A percentile compares a stretch with the other conserved stretches of the same genome.
Evolutionary conservation across 1,140 invertebrate species (phyloP).

Genomic region (Littorina saxatilis): DNA sequence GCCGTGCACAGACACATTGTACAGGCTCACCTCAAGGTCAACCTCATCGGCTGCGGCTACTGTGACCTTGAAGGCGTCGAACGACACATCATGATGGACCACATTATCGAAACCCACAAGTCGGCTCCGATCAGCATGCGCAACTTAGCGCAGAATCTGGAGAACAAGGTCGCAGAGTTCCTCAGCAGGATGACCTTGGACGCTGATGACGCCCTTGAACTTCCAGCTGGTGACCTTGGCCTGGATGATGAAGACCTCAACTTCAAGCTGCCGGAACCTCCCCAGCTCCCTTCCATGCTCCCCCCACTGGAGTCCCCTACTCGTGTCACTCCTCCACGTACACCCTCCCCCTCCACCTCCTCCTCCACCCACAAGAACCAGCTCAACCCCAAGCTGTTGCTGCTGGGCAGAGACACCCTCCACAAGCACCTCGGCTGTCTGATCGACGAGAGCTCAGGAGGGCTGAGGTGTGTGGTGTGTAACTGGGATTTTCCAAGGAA

Average conservation of each 20-base stretch:
- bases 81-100: constrained; percentile 49
- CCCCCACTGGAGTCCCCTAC: not conserved
- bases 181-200: constrained; percentile 31
- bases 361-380: constrained; percentile 21
- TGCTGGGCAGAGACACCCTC: constrained; percentile 48
- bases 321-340: not conserved
- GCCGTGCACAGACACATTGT: constrained; percentile 54
- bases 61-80: constrained; percentile 51
- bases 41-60: constrained; percentile 45
- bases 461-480: constrained; percentile 46
- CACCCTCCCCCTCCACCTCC: constrained; percentile 7
- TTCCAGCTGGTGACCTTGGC: not conserved
- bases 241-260: constrained; percentile 26
- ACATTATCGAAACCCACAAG: constrained; percentile 47
- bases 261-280: constrained; percentile 37
- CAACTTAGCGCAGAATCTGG: constrained; percentile 35
- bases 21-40: constrained; percentile 47
- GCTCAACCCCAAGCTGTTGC: constrained; percentile 38
- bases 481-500: constrained; percentile 50
- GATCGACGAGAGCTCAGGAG: constrained; percentile 26
- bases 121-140: constrained; percentile 39
- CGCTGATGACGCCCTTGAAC: constrained; percentile 22
- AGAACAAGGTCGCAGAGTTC: constrained; percentile 42
- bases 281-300: constrained; percentile 13
- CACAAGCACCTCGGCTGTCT: constrained; percentile 46